A percentile compares a stretch with the other conserved stretches of the same genome.
phyloP scores from a whole-genome alignment of 2,888 invertebrate species.

The Drosophila yooni region DNA sequence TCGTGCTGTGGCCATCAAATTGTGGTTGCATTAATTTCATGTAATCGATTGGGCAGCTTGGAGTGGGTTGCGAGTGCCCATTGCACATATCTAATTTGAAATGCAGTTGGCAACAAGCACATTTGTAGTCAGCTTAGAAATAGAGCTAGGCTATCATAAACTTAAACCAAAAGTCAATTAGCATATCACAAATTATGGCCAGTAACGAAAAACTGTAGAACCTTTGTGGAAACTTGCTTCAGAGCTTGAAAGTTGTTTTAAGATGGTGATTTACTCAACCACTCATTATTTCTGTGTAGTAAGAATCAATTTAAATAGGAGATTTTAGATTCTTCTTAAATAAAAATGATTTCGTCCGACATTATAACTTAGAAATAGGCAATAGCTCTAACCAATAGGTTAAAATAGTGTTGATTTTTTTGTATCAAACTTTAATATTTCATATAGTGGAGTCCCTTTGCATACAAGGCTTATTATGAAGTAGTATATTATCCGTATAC shows the following conservation, averaged over 20 bases:
- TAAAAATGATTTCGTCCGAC: no score
- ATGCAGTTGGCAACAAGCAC: slow-evolving; percentile 10
- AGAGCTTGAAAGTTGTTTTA: not conserved
- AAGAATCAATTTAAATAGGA: not conserved
- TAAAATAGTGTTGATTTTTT: not conserved
- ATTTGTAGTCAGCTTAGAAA: slow-evolving; percentile 10
- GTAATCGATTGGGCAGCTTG: slow-evolving; percentile 50
- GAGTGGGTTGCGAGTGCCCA: slow-evolving; percentile 20
- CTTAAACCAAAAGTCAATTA: not conserved
- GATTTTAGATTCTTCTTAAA: not conserved
- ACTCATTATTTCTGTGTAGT: not conserved
- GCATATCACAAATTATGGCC: slow-evolving; percentile 5
- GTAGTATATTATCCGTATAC: not conserved
- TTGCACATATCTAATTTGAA: slow-evolving; percentile 37
- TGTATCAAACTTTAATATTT: not conserved
- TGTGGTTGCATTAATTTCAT: slow-evolving; percentile 44
- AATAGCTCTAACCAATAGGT: not conserved
- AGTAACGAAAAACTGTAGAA: not conserved
- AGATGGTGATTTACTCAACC: not conserved
- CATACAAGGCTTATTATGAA: not conserved
- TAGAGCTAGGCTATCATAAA: slow-evolving; percentile 14
- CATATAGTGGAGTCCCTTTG: not conserved
- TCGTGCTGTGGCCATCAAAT: slow-evolving; percentile 52
- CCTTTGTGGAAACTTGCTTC: not conserved
- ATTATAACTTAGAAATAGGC: no score